phyloP scores from a whole-genome alignment of 2,888 invertebrate species.

The Tetramorium bicarinatum region DNA sequence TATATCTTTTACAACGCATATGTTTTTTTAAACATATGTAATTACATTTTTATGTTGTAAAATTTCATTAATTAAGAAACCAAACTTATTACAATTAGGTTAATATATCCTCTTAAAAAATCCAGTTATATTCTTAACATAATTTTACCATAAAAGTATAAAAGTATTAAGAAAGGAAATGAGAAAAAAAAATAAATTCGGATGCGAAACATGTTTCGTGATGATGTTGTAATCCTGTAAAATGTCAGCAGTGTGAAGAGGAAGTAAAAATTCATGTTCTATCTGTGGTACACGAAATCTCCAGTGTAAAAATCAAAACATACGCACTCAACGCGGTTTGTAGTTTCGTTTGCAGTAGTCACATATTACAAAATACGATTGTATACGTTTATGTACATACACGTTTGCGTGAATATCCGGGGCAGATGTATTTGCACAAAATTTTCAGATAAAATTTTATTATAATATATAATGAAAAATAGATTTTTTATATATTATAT shows the following conservation, averaged over 20 bases:
- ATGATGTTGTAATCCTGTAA: constrained; percentile 38
- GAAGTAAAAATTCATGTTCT: constrained; percentile 50
- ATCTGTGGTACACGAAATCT: constrained; percentile 24
- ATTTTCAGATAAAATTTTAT: background rate
- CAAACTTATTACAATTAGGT: background rate
- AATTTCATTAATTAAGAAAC: background rate
- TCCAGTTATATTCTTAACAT: background rate
- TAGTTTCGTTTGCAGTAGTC: constrained; percentile 22
- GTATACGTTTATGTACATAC: background rate
- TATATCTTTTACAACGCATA: background rate
- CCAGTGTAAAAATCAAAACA: constrained; percentile 44
- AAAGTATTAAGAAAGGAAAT: background rate
- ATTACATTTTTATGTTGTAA: background rate
- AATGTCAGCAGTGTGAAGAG: constrained; percentile 30
- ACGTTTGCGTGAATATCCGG: background rate
- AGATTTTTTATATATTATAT: background rate
- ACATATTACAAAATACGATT: constrained; percentile 1
- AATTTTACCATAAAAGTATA: constrained; percentile 5
- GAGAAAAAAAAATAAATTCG: background rate
- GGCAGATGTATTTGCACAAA: background rate
- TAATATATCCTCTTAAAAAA: background rate
- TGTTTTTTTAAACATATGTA: background rate
- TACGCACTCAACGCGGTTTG: constrained; percentile 18
- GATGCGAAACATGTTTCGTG: background rate
- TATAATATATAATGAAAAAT: background rate